Conservation (phyloP, 2,797 vertebrate genomes). For the Pangasius djambal region DNA sequence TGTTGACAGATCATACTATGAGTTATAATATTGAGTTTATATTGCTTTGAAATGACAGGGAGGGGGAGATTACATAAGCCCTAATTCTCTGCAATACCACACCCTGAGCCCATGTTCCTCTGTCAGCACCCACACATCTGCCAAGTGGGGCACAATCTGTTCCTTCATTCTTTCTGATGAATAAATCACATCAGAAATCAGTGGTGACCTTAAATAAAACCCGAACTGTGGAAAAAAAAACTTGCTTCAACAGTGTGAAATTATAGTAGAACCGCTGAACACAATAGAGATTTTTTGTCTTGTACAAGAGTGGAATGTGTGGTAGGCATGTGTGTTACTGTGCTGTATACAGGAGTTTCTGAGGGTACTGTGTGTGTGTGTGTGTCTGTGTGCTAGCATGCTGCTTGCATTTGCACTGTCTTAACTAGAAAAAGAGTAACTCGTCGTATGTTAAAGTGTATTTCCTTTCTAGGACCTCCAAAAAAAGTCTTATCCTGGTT, state of each 20-base stretch:
- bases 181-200: constrained; percentile 11
- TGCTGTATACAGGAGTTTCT: constrained; percentile 21
- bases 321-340: constrained; percentile 24
- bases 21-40: constrained; percentile 20
- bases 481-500: constrained; percentile 69
- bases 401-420: constrained; percentile 10
- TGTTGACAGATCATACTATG: constrained; percentile 5
- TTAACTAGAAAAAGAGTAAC: constrained; percentile 1
- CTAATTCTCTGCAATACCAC: constrained; percentile 58
- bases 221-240: not conserved
- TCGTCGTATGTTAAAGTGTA: constrained; percentile 35
- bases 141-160: constrained; percentile 33
- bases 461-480: constrained; percentile 55
- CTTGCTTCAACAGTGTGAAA: not conserved
- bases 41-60: constrained; percentile 40
- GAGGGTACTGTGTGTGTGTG: not conserved
- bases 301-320: not conserved
- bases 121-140: constrained; percentile 37
- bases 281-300: not conserved
- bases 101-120: constrained; percentile 48
- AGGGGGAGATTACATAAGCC: constrained; percentile 52
- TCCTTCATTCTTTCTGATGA: constrained; percentile 12
- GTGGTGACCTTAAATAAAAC: not conserved
- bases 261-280: not conserved
- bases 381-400: not conserved